phyloP scores from a whole-genome alignment of 2,888 invertebrate genomes.

The Euproctis similis region DNA sequence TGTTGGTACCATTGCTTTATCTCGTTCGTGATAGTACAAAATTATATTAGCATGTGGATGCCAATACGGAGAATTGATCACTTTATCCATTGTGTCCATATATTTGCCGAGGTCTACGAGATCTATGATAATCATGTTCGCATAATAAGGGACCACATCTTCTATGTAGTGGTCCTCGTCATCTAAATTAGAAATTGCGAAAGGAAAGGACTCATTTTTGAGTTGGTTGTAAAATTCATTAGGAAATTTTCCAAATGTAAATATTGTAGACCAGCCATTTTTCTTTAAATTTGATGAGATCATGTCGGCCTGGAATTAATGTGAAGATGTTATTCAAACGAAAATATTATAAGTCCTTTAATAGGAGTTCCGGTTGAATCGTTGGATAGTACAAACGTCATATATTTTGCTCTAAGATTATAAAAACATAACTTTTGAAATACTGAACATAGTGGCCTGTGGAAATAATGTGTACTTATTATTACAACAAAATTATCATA shows the following conservation, averaged over 20 bases:
- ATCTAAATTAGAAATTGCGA: slow-evolving; percentile 29
- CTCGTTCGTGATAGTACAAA: slow-evolving; percentile 35
- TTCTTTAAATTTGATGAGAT: slow-evolving; percentile 35
- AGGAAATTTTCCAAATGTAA: slow-evolving; percentile 42
- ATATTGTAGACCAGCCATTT: slow-evolving; percentile 48
- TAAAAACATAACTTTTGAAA: too few species aligned
- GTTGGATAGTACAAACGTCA: too few species aligned
- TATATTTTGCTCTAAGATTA: too few species aligned
- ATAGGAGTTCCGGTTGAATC: too few species aligned
- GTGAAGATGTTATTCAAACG: too few species aligned
- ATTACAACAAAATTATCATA: too few species aligned
- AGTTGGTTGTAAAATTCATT: slow-evolving; percentile 36
- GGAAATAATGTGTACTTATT: too few species aligned
- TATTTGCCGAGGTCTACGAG: slow-evolving; percentile 36
- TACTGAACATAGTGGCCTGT: too few species aligned
- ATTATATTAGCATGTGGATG: slow-evolving; percentile 47
- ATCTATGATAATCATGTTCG: slow-evolving; percentile 40
- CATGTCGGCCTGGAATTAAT: slow-evolving; percentile 43
- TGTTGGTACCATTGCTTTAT: slow-evolving; percentile 30
- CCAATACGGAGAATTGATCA: slow-evolving; percentile 40
- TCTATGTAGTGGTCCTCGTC: slow-evolving; percentile 36
- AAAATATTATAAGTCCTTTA: too few species aligned
- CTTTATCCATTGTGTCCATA: slow-evolving; percentile 39
- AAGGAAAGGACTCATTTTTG: slow-evolving; percentile 29
- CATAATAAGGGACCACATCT: slow-evolving; percentile 36